Evolutionary conservation across 1,140 invertebrate species (phyloP), one percentile per base, ranked within the genome.

Genomic region (Calosoma granatense): DNA sequence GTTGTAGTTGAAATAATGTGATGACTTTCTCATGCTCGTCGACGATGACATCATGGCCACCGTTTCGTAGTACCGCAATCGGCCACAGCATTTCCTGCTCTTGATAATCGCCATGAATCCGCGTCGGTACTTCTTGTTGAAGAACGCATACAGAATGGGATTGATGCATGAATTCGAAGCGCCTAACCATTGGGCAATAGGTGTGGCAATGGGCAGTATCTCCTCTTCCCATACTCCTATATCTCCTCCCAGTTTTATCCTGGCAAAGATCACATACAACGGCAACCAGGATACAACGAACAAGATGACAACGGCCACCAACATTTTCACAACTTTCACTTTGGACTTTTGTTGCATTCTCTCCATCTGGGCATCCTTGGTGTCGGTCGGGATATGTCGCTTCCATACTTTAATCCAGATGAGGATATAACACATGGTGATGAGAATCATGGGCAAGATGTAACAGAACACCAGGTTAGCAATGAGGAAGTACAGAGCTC

Each of bases 81-180:
- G 80, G 2, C 87, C 88, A 67, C 90, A 93, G 72, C 90, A 93
- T 57, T 83, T 82, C 22, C 86, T 78, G 61, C 87, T 90, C 68
- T 89, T 87, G 0, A 95, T 78, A 22, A 96, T 90, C 6, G 90
- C 90, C 1, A 88, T 82, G 72, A 97, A 98, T 1, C 94, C 94
- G 39, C 88, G 85, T 1, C 94, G 78, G 70, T 94, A 98, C 70
- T 97, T 97, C 64, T 95, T 93, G 71, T 96, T 97, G 76, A 97
- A 96, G 71, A 93, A 95, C 0, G 94, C 93, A 72, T 98, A 98
- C n/a, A 98, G 81, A 43, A 97, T 87, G 0, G 96, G 96, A 74
- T 98, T 98, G 64, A 98, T 93, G 77, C 93, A 97, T 22, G 92
- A 94, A 71, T 98, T 98, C 17, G 93, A 92, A 0, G 92, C 85